Conservation (phyloP, 1,140 invertebrate species). For the Myzus persicae region DNA sequence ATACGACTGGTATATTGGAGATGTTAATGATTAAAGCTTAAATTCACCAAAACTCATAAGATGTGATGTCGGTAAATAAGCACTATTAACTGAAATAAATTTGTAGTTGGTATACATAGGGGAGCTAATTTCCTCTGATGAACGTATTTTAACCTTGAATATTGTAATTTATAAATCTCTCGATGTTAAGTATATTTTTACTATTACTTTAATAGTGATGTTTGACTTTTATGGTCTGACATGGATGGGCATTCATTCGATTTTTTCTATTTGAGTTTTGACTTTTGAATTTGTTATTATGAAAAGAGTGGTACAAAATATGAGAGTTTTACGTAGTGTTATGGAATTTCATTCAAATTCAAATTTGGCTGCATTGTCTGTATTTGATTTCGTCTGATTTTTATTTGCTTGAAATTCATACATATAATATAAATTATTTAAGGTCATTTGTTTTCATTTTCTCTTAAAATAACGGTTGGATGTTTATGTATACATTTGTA, state of each 20-base stretch:
- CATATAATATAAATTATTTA: neutral
- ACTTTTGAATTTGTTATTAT: neutral
- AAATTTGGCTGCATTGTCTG: neutral
- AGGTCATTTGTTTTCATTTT: neutral
- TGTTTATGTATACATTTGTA: neutral
- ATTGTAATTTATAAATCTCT: neutral
- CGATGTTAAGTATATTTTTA: neutral
- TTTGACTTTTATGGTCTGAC: neutral
- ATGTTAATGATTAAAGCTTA: neutral
- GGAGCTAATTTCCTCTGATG: neutral
- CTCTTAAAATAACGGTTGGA: neutral
- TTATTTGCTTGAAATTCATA: neutral
- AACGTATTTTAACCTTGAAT: neutral
- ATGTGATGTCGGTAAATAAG: neutral
- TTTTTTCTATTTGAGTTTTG: neutral
- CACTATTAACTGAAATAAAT: neutral
- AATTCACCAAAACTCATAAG: neutral
- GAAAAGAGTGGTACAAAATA: neutral
- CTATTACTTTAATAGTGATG: neutral
- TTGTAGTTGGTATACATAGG: neutral
- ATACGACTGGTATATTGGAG: neutral
- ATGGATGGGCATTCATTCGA: too few species aligned
- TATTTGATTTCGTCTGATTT: neutral
- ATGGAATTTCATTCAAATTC: neutral
- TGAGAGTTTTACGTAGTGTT: neutral